Evolutionary conservation across 2,797 vertebrate species (phyloP), one percentile per base, ranked within the genome.

Genomic region (Podarcis siculus): DNA sequence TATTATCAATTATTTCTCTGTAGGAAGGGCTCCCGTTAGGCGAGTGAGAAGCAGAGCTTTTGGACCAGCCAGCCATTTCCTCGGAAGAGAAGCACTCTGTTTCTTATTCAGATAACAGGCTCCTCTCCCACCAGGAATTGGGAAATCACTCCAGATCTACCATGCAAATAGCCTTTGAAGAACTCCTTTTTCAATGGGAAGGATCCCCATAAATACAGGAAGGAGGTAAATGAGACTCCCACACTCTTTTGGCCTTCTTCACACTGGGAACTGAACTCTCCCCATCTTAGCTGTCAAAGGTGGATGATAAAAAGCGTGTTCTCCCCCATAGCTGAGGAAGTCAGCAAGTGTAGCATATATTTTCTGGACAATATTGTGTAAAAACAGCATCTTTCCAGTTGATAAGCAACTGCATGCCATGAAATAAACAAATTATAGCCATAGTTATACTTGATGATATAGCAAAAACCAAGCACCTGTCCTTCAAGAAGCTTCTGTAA

Each of bases 401-500:
- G 79, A 58, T 78, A 71, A 78, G 35, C 21, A 42, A 25, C 23
- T 49, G 66, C 71, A n/a, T 83, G 21, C 23, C 35, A 72, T 32
- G 45, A 79, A 84, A 21, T 64, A 61, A 61, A 73, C 19, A 75
- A 45, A 8, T 13, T 39, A 17, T 15, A 75, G 45, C 13, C 25
- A 35, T 42, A 17, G 3, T 79, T 79, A 83, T 23, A 83, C 69
- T 64, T 86, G 32, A 90, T 81, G 76, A 90, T 92, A 8, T 37
- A 80, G 71, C 81, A 5, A 87, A 84, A 94, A 91, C 61, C 19
- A 80, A 95, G 88, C 94, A 98, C 98, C 98, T 98, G 97, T 96
- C 97, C 97, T 96, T 98, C 98, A 89, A 98, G 96, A 95, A 98
- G 97, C 93, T 96, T 96, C 94, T 97, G 96, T 89, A 99, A 91